These are phyloP conservation scores for Dendronephthya gigantea DNA, from an alignment of 64 coral and sea anemone genomes.

Conservation along the genomic window DNA sequence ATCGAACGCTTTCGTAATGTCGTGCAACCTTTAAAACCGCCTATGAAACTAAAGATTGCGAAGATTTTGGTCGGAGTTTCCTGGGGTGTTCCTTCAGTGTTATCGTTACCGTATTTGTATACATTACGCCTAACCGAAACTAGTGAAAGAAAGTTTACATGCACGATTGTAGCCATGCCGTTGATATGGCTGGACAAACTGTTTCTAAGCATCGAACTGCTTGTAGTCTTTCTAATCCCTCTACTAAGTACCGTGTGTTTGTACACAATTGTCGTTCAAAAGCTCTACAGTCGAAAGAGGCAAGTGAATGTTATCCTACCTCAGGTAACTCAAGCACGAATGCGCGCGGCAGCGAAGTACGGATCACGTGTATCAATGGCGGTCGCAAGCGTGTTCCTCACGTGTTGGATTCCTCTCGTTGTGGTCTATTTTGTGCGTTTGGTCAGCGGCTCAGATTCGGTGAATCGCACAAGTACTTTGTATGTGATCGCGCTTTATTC, in stretches of 20 bases:
- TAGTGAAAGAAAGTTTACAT: neutral
- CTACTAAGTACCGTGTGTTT: constrained; percentile 7
- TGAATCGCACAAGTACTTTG: neutral
- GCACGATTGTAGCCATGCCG: constrained; percentile 3
- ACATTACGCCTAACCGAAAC: neutral
- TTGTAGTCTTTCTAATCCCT: neutral
- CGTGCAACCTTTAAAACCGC: constrained; percentile 31
- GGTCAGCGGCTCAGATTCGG: neutral
- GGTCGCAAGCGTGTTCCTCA: constrained; percentile 13
- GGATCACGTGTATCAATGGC: constrained; percentile 26
- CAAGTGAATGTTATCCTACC: neutral
- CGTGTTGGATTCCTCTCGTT: constrained; percentile 33
- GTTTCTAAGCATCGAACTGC: constrained; percentile 1
- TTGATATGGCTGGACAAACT: constrained; percentile 33
- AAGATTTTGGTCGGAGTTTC: constrained; percentile 17
- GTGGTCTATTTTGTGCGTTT: constrained; percentile 3
- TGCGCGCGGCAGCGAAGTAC: neutral
- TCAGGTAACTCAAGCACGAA: neutral
- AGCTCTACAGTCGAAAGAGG: neutral
- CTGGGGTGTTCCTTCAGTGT: constrained; percentile 18
- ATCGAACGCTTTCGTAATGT: constrained; percentile 35
- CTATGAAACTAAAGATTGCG: constrained; percentile 2
- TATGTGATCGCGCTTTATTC: constrained; percentile 22
- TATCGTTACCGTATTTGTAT: constrained; percentile 32
- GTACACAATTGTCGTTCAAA: constrained; percentile 1